Percentiles rank a stretch among this genome's conserved stretches.
Evolutionary conservation across 2,797 vertebrate genomes (phyloP).

Genomic region (Antennarius maculatus): DNA sequence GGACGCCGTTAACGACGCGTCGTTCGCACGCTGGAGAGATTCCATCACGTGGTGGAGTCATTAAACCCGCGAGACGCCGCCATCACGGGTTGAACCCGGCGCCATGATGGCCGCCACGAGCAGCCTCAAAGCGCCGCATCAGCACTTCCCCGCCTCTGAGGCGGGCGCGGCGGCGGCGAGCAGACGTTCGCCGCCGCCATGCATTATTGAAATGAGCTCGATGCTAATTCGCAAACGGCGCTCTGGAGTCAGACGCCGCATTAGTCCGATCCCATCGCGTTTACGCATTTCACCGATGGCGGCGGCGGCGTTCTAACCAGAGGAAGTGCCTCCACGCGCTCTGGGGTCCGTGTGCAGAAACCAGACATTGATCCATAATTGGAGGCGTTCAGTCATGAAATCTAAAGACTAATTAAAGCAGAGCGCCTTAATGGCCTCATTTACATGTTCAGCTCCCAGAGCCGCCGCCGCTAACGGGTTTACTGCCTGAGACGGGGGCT

Average conservation of each 20-base stretch:
- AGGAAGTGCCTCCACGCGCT: conserved; percentile 60
- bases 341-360: conserved; percentile 69
- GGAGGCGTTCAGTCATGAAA: conserved; percentile 82
- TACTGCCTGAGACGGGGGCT: conserved; percentile 38
- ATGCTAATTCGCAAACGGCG: conserved; percentile 56
- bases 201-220: conserved; percentile 57
- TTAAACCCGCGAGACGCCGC: conserved; percentile 26
- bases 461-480: conserved; percentile 52
- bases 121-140: conserved; percentile 35
- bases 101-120: conserved; percentile 28
- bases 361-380: conserved; percentile 85
- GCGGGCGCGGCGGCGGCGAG: too few relatives aligned
- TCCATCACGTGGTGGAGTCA: conserved; percentile 34
- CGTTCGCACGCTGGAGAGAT: conserved; percentile 25
- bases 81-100: conserved; percentile 22
- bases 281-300: conserved; percentile 36
- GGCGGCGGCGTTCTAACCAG: conserved; percentile 67
- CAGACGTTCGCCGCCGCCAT: conserved; percentile 40
- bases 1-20: too few relatives aligned
- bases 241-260: conserved; percentile 28
- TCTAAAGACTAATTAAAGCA: conserved; percentile 83
- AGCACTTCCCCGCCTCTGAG: conserved; percentile 33
- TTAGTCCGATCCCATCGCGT: conserved; percentile 37
- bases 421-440: conserved; percentile 75
- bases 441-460: conserved; percentile 73